Evolutionary conservation across 2,113 vertebrate genomes (phyloP).

Genomic region (Rhea pennata): DNA sequence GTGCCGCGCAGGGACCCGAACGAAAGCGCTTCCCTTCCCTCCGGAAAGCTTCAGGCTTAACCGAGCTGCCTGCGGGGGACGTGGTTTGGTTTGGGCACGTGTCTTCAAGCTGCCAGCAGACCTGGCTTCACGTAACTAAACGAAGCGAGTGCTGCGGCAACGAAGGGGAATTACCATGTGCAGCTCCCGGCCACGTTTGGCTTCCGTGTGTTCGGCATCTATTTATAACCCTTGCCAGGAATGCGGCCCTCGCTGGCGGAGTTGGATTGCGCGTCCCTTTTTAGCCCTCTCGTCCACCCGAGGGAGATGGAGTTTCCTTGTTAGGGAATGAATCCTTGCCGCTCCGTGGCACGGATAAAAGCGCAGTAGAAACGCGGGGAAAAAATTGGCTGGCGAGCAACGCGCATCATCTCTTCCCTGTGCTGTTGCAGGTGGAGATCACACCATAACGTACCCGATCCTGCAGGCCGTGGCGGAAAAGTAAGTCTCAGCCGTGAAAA

Average conservation of each 20-base stretch:
- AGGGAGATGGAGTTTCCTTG: not conserved
- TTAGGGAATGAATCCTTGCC: no score
- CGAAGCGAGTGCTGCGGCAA: no score
- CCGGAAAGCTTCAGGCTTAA: not conserved
- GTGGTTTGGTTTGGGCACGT: no score
- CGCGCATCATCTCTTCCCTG: not conserved
- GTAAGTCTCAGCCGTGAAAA: conserved; percentile 74
- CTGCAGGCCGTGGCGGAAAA: conserved; percentile 88
- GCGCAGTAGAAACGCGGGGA: not conserved
- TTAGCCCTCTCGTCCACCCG: not conserved
- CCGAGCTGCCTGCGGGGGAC: no score
- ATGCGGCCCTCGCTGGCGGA: not conserved
- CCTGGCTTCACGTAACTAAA: no score
- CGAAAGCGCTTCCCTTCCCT: not conserved
- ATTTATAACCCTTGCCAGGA: not conserved
- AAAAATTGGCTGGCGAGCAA: not conserved
- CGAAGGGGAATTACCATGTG: no score
- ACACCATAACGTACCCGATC: conserved; percentile 94
- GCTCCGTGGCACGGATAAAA: not conserved
- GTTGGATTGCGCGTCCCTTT: not conserved
- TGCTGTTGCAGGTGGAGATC: conserved; percentile 87
- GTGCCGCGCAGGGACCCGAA: not conserved
- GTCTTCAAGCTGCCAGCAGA: no score
- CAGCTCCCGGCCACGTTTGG: no score
- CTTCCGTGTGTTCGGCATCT: not conserved